phyloP scores from a whole-genome alignment of 2,797 vertebrate species.

The Rhynchonycteris naso region DNA sequence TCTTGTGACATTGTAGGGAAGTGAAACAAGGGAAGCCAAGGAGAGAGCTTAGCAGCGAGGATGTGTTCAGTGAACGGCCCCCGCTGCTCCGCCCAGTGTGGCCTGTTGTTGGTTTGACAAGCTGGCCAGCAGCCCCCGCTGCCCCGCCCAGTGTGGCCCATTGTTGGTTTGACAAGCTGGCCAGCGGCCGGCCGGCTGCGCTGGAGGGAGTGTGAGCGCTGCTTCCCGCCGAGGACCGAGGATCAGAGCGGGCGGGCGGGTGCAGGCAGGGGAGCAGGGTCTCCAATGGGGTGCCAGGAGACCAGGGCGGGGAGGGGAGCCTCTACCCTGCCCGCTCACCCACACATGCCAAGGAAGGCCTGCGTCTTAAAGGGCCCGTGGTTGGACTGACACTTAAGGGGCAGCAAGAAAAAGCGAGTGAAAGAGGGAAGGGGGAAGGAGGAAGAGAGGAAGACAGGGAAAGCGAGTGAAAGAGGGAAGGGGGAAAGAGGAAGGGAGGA shows the following conservation, averaged over 20 bases:
- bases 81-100: too few species aligned
- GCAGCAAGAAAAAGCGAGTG: not conserved
- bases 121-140: not conserved
- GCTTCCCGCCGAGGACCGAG: not conserved
- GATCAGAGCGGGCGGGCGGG: not conserved
- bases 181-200: not conserved
- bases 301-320: not conserved
- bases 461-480: not conserved
- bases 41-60: not conserved
- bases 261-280: not conserved
- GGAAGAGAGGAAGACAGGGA: too few species aligned
- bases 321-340: not conserved
- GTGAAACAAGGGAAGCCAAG: not conserved
- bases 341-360: not conserved
- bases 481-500: too few species aligned
- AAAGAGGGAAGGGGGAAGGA: not conserved
- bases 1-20: not conserved
- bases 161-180: not conserved
- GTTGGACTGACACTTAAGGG: not conserved
- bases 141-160: too few species aligned
- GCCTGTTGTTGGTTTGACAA: not conserved
- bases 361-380: not conserved
- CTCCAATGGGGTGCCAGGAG: not conserved
- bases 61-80: not conserved
- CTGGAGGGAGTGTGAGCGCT: not conserved